phyloP scores from a whole-genome alignment of 2,888 invertebrate species.

The Augiades crinisus region DNA sequence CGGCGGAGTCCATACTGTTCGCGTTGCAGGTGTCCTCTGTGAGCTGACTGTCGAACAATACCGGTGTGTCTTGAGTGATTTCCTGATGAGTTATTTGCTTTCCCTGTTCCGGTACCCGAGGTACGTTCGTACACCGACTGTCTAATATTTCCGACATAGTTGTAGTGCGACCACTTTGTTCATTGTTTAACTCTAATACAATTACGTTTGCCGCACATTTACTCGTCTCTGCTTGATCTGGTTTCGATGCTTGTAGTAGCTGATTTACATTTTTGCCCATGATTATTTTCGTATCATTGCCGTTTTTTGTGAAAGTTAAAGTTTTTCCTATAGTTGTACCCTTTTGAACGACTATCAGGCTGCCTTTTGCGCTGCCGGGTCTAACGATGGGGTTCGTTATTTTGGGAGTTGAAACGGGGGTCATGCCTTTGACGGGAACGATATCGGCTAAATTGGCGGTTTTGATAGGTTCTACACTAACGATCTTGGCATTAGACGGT shows the following conservation, averaged over 20 bases:
- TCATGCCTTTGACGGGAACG: slow-evolving; percentile 66
- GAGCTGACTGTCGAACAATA: slow-evolving; percentile 67
- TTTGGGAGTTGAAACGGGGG: slow-evolving; percentile 63
- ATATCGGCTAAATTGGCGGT: slow-evolving; percentile 74
- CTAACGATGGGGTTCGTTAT: slow-evolving; percentile 68
- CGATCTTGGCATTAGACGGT: slow-evolving; percentile 53
- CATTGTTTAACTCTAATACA: slow-evolving; percentile 72
- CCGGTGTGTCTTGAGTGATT: slow-evolving; percentile 82
- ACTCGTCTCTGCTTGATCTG: slow-evolving; percentile 56
- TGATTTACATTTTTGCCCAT: slow-evolving; percentile 78
- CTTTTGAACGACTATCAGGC: slow-evolving; percentile 83
- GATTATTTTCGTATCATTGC: slow-evolving; percentile 74
- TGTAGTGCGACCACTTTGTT: slow-evolving; percentile 67
- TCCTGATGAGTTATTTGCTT: slow-evolving; percentile 45
- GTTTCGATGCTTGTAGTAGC: slow-evolving; percentile 64
- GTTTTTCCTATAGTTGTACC: slow-evolving; percentile 76
- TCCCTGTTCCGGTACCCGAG: slow-evolving; percentile 43
- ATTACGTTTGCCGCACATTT: slow-evolving; percentile 71
- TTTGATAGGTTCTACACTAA: slow-evolving; percentile 53
- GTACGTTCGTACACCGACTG: slow-evolving; percentile 47
- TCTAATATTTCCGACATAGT: slow-evolving; percentile 75
- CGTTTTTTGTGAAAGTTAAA: slow-evolving; percentile 69
- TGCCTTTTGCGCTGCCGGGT: slow-evolving; percentile 75
- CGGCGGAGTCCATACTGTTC: slow-evolving; percentile 67
- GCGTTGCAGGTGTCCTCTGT: slow-evolving; percentile 64